These are phyloP conservation scores for Erythrolamprus reginae DNA, from an alignment of 2,113 vertebrate species.

Conservation along the genomic window DNA sequence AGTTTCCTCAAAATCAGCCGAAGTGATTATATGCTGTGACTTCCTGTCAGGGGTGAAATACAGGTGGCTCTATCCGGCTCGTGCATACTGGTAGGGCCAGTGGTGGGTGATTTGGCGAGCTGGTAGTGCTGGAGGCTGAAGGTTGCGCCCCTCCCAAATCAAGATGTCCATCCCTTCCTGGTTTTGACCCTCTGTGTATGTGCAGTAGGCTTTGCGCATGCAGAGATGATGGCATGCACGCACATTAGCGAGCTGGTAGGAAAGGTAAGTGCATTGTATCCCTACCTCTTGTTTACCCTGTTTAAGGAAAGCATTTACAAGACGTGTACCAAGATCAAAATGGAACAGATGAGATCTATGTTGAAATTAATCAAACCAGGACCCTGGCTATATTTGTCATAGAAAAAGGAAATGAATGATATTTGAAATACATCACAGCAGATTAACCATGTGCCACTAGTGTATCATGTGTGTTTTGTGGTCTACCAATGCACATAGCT, in stretches of 20 bases:
- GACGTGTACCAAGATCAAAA: not conserved
- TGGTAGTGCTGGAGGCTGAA: no score
- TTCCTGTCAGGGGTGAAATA: no score
- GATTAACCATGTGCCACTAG: not conserved
- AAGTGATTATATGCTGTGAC: not conserved
- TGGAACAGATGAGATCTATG: not conserved
- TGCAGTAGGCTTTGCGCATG: no score
- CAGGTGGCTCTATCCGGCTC: no score
- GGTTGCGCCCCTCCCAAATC: no score
- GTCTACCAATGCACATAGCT: not conserved
- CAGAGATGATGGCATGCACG: no score
- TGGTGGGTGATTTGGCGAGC: no score
- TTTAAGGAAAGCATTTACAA: not conserved
- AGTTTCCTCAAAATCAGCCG: not conserved
- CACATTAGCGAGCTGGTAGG: no score
- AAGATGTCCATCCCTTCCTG: no score
- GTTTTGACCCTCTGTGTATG: no score
- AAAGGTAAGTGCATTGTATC: no score
- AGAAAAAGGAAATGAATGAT: not conserved
- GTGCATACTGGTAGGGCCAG: no score
- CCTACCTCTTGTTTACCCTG: not conserved
- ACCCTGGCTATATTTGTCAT: not conserved
- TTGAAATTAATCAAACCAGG: not conserved
- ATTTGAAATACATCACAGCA: not conserved
- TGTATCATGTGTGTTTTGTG: not conserved